These are phyloP conservation scores for Carabus problematicus DNA, from an alignment of 2,888 invertebrate species.

Conservation along the genomic window DNA sequence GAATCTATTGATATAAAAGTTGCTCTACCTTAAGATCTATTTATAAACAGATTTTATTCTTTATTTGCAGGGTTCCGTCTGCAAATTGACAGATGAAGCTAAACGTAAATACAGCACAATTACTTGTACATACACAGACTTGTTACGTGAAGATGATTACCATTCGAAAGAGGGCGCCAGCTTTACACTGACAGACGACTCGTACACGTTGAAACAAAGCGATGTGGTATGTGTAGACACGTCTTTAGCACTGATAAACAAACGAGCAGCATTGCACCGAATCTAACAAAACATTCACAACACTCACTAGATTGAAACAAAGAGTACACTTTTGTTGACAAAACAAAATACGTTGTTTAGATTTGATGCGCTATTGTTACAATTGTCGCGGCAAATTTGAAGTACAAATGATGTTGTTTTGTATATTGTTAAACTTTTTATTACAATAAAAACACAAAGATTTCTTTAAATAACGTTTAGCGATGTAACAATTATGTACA, in stretches of 20 bases:
- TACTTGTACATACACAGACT: conserved; percentile 71
- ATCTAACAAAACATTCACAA: neutral
- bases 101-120: conserved; percentile 57
- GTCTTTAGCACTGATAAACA: neutral
- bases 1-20: too few species aligned
- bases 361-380: too few species aligned
- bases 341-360: too few species aligned
- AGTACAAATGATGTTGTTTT: too few species aligned
- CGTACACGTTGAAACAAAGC: conserved; percentile 69
- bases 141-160: conserved; percentile 72
- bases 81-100: conserved; percentile 63
- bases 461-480: too few species aligned
- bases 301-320: neutral
- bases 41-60: too few species aligned
- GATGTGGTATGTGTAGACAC: conserved; percentile 64
- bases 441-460: too few species aligned
- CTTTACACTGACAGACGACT: conserved; percentile 61
- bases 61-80: conserved; percentile 57
- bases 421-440: too few species aligned
- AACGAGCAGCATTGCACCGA: neutral
- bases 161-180: conserved; percentile 64
- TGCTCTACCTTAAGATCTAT: too few species aligned
- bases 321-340: neutral
- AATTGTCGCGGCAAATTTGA: too few species aligned
- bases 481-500: too few species aligned